These are phyloP conservation scores for Drosophila arizonae DNA, from an alignment of 1,140 invertebrate species.

Conservation along the genomic window DNA sequence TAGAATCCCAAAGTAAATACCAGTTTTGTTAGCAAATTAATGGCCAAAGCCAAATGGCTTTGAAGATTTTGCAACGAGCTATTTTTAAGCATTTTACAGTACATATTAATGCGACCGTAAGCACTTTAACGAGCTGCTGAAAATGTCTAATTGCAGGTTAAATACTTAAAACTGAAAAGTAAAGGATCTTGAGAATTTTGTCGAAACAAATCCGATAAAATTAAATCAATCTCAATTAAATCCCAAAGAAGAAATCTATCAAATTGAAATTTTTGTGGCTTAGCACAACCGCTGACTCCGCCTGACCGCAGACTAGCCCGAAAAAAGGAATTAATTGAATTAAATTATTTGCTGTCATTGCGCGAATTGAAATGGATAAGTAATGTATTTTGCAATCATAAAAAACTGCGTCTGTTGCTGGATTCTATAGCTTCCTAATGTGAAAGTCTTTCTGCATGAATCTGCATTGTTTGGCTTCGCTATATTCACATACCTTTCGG, in stretches of 20 bases:
- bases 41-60: background rate
- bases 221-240: background rate
- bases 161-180: background rate
- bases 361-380: background rate
- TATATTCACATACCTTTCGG: no score
- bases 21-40: no score
- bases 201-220: no score
- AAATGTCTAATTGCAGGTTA: background rate
- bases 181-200: no score
- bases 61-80: background rate
- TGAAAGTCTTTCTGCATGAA: no score
- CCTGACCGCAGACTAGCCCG: no score
- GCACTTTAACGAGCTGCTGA: no score
- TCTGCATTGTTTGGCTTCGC: no score
- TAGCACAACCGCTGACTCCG: background rate
- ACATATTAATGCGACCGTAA: background rate
- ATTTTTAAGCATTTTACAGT: background rate
- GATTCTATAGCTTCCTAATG: no score
- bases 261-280: slow-evolving; percentile 3
- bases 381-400: background rate
- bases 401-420: no score
- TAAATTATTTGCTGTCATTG: background rate
- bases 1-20: background rate
- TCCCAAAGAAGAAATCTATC: background rate
- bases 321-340: background rate